phyloP scores from a whole-genome alignment of 2,888 invertebrate species.

The Syrista parreyssii region DNA sequence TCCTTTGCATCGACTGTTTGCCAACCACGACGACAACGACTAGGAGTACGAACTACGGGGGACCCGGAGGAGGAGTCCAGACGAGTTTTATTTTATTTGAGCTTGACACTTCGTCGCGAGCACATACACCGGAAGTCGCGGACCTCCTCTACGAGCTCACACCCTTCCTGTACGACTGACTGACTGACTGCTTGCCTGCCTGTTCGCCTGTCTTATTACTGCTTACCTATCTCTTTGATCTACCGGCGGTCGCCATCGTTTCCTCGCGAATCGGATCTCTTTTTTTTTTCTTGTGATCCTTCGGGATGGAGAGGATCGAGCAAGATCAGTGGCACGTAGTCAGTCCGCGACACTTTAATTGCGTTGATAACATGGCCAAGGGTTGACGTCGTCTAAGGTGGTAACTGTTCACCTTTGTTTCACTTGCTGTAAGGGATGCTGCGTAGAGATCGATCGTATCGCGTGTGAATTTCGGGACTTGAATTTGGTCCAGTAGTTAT shows the following conservation, averaged over 20 bases:
- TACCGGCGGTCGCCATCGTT: neutral
- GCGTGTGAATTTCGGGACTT: neutral
- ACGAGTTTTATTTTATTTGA: conserved; percentile 58
- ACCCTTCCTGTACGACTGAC: neutral
- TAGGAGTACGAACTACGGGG: conserved; percentile 38
- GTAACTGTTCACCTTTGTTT: neutral
- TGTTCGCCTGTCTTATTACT: neutral
- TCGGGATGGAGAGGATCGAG: neutral
- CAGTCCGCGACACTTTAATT: neutral
- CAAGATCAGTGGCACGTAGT: neutral
- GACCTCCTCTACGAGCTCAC: neutral
- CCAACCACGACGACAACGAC: conserved; percentile 29
- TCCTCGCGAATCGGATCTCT: neutral
- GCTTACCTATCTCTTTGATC: neutral
- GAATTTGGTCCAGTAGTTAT: neutral
- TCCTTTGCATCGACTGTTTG: conserved; percentile 41
- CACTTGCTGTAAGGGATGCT: neutral
- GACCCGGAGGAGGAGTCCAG: conserved; percentile 39
- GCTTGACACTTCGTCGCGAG: conserved; percentile 57
- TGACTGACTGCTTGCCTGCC: neutral
- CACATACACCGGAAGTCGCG: conserved; percentile 51
- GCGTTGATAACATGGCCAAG: neutral
- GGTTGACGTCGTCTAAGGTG: neutral
- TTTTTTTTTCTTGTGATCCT: neutral
- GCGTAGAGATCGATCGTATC: neutral